Evolutionary conservation across 2,888 invertebrate species (phyloP), one percentile per base, ranked within the genome.

Genomic region (Nomada ferruginata): DNA sequence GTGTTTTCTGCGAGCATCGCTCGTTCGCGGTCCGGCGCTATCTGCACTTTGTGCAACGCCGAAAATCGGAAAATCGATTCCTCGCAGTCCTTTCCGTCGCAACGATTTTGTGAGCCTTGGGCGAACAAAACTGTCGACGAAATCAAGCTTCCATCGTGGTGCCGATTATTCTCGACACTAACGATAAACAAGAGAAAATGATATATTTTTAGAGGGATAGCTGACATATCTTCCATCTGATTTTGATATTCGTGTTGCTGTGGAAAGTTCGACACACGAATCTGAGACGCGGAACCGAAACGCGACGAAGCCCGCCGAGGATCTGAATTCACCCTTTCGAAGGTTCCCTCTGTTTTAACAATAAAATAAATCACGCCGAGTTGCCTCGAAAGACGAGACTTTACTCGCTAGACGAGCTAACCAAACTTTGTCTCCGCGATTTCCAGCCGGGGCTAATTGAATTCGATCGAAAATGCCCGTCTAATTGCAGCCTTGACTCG

Each of bases 401-500:
- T 20, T 26, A 10, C 29, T 15, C 26, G 42, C 53, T 11, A 44
- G 52, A 18, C 57, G 57, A 60, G 84, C 63, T 76, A 72, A 86
- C 36, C 36, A 36, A 36, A 36, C 36, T 82, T 77, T 47, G 68
- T 66, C 76, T 50, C 57, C 69, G 72, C 74, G 84, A 84, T 79
- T 78, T 71, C 78, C 57, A 76, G 73, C 69, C 57, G 59, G 20
- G 57, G 75, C 80, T 88, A 88, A 88, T 88, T 88, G 85, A 89
- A 88, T 88, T 85, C 87, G 80, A 89, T 88, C 83, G 84, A 87
- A 85, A 88, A 87, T 89, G 83, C 87, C 79, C 76, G 87, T 74
- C 87, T 88, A 89, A 88, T 88, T 88, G 88, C 87, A 83, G 78
- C 79, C 36, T 36, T 5, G 82, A 76, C 83, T 77, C 85, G 79